A percentile compares a stretch with the other conserved stretches of the same genome.
Conservation (phyloP, 2,888 invertebrate genomes). For the Zhengitettix transpicula region DNA sequence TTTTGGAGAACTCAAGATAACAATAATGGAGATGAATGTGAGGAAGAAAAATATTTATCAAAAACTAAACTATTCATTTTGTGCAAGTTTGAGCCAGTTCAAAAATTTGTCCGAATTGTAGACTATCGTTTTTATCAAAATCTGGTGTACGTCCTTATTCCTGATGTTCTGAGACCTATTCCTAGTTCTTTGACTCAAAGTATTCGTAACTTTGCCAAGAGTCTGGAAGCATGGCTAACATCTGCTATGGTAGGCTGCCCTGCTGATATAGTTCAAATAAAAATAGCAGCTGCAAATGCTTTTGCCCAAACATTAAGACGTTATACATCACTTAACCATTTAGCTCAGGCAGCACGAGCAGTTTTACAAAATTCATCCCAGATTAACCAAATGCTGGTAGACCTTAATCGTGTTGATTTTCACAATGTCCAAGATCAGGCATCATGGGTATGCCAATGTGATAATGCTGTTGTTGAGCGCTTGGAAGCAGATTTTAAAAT, state of each 20-base stretch:
- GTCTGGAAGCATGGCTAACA: constrained; percentile 74
- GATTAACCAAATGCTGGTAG: constrained; percentile 90
- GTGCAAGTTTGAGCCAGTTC: constrained; percentile 51
- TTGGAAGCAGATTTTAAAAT: constrained; percentile 81
- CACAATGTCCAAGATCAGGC: constrained; percentile 86
- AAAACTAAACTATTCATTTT: constrained; percentile 52
- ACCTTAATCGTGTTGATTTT: constrained; percentile 94
- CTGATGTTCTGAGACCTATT: constrained; percentile 87
- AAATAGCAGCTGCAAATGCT: constrained; percentile 65
- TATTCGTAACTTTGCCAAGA: constrained; percentile 81
- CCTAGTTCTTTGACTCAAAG: constrained; percentile 87
- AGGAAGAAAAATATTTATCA: constrained; percentile 59
- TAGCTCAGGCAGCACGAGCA: constrained; percentile 88
- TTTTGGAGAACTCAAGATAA: constrained; percentile 80
- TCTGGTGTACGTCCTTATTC: constrained; percentile 87
- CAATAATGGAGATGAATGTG: constrained; percentile 57
- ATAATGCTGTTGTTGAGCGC: constrained; percentile 62
- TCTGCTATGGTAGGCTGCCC: constrained; percentile 72
- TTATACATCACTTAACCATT: constrained; percentile 92
- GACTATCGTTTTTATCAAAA: constrained; percentile 92
- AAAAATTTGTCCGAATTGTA: constrained; percentile 61
- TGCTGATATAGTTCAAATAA: constrained; percentile 60
- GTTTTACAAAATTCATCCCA: constrained; percentile 89
- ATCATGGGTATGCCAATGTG: constrained; percentile 95
- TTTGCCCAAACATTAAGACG: constrained; percentile 88